Conservation (phyloP, 2,888 invertebrate genomes). For the Lomographa bimaculata region DNA sequence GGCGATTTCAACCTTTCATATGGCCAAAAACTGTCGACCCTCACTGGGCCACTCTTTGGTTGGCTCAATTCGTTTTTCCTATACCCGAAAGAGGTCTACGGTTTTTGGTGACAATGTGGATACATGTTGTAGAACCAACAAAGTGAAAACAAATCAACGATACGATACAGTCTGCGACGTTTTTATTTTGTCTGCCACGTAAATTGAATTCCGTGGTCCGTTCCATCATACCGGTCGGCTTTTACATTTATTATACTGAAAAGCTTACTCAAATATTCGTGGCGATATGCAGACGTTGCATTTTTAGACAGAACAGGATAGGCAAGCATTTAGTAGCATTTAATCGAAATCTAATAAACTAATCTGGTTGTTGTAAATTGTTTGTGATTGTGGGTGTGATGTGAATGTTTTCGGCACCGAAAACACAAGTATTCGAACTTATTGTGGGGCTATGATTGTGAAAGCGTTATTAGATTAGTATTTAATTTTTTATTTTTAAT, state of each 20-base stretch:
- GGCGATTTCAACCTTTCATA: constrained; percentile 47
- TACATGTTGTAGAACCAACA: constrained; percentile 53
- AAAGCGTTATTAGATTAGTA: too few relatives aligned
- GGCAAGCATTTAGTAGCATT: too few relatives aligned
- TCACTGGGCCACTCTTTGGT: constrained; percentile 30
- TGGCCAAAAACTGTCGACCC: constrained; percentile 44
- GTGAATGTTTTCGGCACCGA: too few relatives aligned
- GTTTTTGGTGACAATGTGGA: constrained; percentile 48
- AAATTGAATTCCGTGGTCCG: constrained; percentile 76
- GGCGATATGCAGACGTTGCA: not conserved
- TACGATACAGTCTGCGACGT: constrained; percentile 59
- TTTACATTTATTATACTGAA: constrained; percentile 20
- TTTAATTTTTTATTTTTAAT: too few relatives aligned
- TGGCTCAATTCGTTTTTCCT: constrained; percentile 13
- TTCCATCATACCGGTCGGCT: constrained; percentile 57
- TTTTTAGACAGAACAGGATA: too few relatives aligned
- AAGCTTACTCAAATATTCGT: not conserved
- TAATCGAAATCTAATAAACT: too few relatives aligned
- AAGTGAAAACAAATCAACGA: constrained; percentile 74
- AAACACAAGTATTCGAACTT: too few relatives aligned
- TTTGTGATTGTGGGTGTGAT: too few relatives aligned
- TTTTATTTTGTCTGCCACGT: constrained; percentile 77
- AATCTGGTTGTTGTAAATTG: too few relatives aligned
- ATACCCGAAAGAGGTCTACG: constrained; percentile 37
- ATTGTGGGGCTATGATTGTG: too few relatives aligned